A percentile compares a stretch with the other conserved stretches of the same genome.
phyloP scores from a whole-genome alignment of 1,140 invertebrate species.

The Aleiodes sp. region DNA sequence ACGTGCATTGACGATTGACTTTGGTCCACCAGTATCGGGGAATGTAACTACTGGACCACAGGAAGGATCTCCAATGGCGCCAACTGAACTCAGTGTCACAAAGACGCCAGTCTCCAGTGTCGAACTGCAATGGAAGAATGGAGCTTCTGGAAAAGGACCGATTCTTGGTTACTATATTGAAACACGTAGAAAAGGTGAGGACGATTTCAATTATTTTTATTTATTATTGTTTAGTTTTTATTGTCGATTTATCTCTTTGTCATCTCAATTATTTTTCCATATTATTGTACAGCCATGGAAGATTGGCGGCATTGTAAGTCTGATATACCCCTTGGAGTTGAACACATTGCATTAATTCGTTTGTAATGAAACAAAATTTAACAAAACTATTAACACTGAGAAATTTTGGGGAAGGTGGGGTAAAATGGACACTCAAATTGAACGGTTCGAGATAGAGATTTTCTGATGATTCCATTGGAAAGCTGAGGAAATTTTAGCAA shows the following conservation, averaged over 20 bases:
- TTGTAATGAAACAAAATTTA: background rate
- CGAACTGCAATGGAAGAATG: constrained; percentile 88
- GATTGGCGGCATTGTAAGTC: constrained; percentile 79
- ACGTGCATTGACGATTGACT: constrained; percentile 87
- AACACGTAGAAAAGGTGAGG: constrained; percentile 83
- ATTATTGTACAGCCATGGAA: constrained; percentile 72
- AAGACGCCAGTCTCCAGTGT: constrained; percentile 83
- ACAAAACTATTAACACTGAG: too few species aligned
- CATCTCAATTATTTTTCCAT: constrained; percentile 21
- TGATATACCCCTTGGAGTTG: constrained; percentile 46
- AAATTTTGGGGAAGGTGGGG: too few species aligned
- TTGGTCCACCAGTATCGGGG: constrained; percentile 78
- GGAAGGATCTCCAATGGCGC: constrained; percentile 84
- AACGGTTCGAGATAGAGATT: too few species aligned
- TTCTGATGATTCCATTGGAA: too few species aligned
- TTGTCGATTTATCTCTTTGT: constrained; percentile 12
- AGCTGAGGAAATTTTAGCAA: too few species aligned
- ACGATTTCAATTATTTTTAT: constrained; percentile 7
- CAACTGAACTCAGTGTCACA: constrained; percentile 76
- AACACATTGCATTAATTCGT: constrained; percentile 25
- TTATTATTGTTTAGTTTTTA: constrained; percentile 30
- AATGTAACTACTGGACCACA: constrained; percentile 96
- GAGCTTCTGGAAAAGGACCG: constrained; percentile 82
- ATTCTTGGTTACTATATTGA: constrained; percentile 95
- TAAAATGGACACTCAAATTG: too few species aligned